Base-by-base conservation (phyloP, 2,113 vertebrate genomes). In the Pituophis catenifer region DNA sequence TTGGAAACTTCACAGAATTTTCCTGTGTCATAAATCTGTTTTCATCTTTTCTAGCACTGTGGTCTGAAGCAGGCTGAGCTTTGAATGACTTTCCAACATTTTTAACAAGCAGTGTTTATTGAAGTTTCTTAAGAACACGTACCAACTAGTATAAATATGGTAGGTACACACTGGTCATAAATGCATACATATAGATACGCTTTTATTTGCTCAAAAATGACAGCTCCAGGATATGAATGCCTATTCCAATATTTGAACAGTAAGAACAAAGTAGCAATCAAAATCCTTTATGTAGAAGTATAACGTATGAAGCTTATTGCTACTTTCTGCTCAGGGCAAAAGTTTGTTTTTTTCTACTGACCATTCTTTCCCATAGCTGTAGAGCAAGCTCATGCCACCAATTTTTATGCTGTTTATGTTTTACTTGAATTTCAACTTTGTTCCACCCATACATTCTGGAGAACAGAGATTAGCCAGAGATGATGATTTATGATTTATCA, bases 371-470 rank as follows among this genome's bases (percentile, higher is more conserved):
- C 59, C 92, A 54, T 23, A 2, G 1, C 0, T 93, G 1, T 85
- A 93, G 23, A 86, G 6, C 1, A 85, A 70, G 54, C 9, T 90
- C 93, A 29, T 3, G 2, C 38, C 53, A 93, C 53, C 62, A 94
- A 65, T 1, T 91, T 26, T 29, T 65, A 15, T 48, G 59, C 4
- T 88, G 21, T 91, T 92, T 95, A 90, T 5, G 38, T 5, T 93
- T 91, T 59, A 48, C 75, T 86, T 94, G 48, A 86, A 91, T 91
- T 13, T 93, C 23, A 91, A 23, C 53, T 58, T 26, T 75, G 4
- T 15, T 91, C 33, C 33, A 92, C 12, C 1, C 50, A 48, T 17
- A 50, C 70, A 94, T 24, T 95, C 92, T 90, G 52, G 48, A 38
- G 21, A 8, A 0, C 21, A 94, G 94, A 92, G 24, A 50, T 65